Evolutionary conservation across 2,888 invertebrate species (phyloP).

Genomic region (Leptopilina myrica): DNA sequence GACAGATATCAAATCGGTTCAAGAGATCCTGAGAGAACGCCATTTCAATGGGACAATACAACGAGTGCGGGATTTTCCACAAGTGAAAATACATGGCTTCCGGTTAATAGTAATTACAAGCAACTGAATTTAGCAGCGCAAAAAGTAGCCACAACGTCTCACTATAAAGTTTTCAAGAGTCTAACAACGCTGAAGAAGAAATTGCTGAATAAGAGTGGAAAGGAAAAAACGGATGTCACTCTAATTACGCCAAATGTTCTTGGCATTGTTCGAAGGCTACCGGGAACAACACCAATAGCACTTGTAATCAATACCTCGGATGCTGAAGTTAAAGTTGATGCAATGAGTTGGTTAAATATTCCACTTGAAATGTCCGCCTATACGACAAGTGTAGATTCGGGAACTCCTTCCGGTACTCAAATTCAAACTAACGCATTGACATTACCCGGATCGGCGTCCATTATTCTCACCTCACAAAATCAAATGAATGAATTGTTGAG

Average conservation of each 20-base stretch:
- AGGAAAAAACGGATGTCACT: slow-evolving; percentile 73
- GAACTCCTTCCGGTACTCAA: slow-evolving; percentile 43
- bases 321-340: slow-evolving; percentile 56
- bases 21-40: slow-evolving; percentile 83
- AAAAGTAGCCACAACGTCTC: slow-evolving; percentile 77
- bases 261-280: slow-evolving; percentile 60
- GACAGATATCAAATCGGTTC: slow-evolving; percentile 79
- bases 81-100: slow-evolving; percentile 81
- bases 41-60: slow-evolving; percentile 82
- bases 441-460: slow-evolving; percentile 63
- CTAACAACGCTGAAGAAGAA: slow-evolving; percentile 78
- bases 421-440: slow-evolving; percentile 50
- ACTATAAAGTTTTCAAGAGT: slow-evolving; percentile 80
- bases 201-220: slow-evolving; percentile 70
- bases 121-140: slow-evolving; percentile 80
- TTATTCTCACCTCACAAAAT: slow-evolving; percentile 53
- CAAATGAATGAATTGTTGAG: background rate
- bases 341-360: slow-evolving; percentile 60
- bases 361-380: slow-evolving; percentile 59
- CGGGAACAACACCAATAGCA: slow-evolving; percentile 52
- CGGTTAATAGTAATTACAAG: slow-evolving; percentile 81
- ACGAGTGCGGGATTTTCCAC: slow-evolving; percentile 82
- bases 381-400: slow-evolving; percentile 59
- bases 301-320: slow-evolving; percentile 63
- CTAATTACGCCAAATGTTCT: slow-evolving; percentile 58